phyloP scores from a whole-genome alignment of 1,140 invertebrate species.

The Xylocopa sonorina region DNA sequence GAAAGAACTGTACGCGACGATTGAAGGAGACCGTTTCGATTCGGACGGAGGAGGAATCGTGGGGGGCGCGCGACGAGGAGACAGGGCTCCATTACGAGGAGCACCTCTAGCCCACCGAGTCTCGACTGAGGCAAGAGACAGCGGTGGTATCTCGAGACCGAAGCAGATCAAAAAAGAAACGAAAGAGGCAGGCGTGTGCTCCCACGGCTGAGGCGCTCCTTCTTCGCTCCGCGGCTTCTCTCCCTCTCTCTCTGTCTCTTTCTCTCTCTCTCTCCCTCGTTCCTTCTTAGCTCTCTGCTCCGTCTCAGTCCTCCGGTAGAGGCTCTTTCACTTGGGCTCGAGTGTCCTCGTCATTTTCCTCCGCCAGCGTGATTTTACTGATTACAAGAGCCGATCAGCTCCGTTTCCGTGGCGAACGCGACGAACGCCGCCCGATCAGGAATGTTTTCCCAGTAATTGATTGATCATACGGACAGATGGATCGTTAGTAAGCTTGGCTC shows the following conservation, averaged over 20 bases:
- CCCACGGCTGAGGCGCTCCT: constrained; percentile 74
- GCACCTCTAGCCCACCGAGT: constrained; percentile 57
- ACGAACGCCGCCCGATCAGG: too few species aligned
- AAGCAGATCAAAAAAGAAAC: constrained; percentile 56
- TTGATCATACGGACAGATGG: too few species aligned
- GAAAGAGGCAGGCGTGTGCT: constrained; percentile 78
- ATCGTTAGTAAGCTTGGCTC: neutral
- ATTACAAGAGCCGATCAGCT: neutral
- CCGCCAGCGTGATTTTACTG: neutral
- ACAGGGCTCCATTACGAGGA: constrained; percentile 47
- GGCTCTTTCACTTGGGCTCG: constrained; percentile 26
- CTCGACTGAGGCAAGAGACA: constrained; percentile 54
- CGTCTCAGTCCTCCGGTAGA: neutral
- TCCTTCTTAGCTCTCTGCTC: constrained; percentile 20
- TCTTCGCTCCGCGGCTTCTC: constrained; percentile 49
- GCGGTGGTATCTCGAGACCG: constrained; percentile 40
- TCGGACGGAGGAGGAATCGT: neutral
- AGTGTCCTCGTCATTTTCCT: constrained; percentile 20
- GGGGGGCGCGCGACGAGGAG: constrained; percentile 2
- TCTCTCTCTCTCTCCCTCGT: constrained; percentile 39
- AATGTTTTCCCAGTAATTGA: neutral
- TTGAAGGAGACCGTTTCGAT: neutral
- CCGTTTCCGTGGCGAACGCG: too few species aligned
- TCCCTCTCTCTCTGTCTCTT: constrained; percentile 36
- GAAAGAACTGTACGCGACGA: neutral